Percentiles rank a stretch among this genome's conserved stretches.
phyloP scores from a whole-genome alignment of 2,888 invertebrate species.

The Tetragonula carbonaria region DNA sequence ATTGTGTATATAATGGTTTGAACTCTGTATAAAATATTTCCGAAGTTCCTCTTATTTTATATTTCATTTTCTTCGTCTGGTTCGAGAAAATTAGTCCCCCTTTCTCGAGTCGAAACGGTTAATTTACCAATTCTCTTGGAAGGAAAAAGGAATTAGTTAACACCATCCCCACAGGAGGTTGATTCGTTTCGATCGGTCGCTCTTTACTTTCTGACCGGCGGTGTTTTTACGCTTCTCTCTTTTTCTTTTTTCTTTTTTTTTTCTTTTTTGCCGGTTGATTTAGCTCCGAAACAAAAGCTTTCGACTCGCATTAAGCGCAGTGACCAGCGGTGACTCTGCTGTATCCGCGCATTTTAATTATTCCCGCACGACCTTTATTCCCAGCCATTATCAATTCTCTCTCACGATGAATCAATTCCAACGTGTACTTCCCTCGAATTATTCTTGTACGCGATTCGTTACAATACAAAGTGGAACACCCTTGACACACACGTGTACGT shows the following conservation, averaged over 20 bases:
- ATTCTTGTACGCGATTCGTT: background rate
- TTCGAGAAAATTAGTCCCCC: no score
- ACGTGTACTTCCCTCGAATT: slow-evolving; percentile 18
- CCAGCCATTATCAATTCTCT: slow-evolving; percentile 29
- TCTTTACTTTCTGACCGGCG: background rate
- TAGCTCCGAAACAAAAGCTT: slow-evolving; percentile 43
- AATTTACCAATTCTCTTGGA: background rate
- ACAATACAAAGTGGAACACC: background rate
- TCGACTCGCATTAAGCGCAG: slow-evolving; percentile 6
- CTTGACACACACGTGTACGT: background rate
- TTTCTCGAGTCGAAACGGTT: background rate
- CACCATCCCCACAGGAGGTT: background rate
- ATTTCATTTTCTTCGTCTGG: no score
- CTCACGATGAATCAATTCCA: slow-evolving; percentile 30
- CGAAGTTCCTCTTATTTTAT: no score
- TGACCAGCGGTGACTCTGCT: background rate
- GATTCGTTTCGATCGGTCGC: background rate
- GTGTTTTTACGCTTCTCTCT: background rate
- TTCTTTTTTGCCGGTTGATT: background rate
- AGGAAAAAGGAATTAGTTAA: background rate
- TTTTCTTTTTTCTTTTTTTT: background rate
- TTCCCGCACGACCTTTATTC: slow-evolving; percentile 4
- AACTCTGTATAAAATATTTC: no score
- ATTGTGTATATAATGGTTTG: no score
- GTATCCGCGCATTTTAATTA: slow-evolving; percentile 38